Percentiles rank a stretch among this genome's conserved stretches.
phyloP scores from a whole-genome alignment of 1,140 invertebrate species.

The Trichonephila inaurata region DNA sequence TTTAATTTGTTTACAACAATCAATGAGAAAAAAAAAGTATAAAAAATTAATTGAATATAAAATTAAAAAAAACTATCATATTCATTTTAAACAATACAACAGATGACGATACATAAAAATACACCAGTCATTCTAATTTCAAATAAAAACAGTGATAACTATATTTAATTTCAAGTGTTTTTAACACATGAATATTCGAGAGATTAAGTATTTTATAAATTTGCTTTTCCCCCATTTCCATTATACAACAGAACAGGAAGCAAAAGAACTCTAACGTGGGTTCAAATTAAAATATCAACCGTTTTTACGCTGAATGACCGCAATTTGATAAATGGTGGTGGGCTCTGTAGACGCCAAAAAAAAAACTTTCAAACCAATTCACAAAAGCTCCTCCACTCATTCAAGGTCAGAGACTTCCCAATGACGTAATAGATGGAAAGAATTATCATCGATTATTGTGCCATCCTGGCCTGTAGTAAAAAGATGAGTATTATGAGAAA shows the following conservation, averaged over 20 bases:
- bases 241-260: neutral
- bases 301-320: neutral
- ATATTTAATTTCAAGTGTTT: too few relatives aligned
- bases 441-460: conserved; percentile 8
- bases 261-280: neutral
- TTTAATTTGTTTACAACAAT: too few relatives aligned
- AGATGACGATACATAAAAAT: too few relatives aligned
- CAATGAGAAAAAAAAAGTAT: too few relatives aligned
- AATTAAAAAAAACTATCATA: too few relatives aligned
- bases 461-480: neutral
- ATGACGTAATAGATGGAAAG: neutral
- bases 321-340: neutral
- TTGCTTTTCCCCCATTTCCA: too few relatives aligned
- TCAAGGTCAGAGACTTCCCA: neutral
- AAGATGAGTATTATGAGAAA: neutral
- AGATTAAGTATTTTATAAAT: too few relatives aligned
- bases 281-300: neutral
- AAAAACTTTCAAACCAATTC: neutral
- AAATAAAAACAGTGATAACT: too few relatives aligned
- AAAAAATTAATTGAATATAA: too few relatives aligned
- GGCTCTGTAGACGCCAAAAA: neutral
- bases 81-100: too few relatives aligned
- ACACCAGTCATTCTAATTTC: too few relatives aligned
- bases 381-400: neutral
- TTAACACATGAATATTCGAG: too few relatives aligned